A percentile compares a stretch with the other conserved stretches of the same genome.
Conservation (phyloP, 1,140 invertebrate species). For the Drosophila quadrilineata region DNA sequence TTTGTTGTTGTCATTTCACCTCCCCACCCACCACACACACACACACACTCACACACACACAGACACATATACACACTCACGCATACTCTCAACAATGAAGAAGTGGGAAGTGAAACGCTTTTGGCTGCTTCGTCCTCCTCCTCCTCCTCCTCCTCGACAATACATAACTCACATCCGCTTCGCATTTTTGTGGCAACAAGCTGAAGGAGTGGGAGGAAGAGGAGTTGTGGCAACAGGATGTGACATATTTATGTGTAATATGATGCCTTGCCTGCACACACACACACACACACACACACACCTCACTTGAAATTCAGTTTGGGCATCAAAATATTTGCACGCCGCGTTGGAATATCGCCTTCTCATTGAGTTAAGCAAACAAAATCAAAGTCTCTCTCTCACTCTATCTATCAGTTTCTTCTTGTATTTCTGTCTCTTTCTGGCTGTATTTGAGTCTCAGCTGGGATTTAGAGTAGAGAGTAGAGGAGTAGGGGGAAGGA, state of each 20-base stretch:
- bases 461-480: too few species aligned
- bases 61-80: not conserved
- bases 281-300: not conserved
- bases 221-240: conserved; percentile 5
- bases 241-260: conserved; percentile 37
- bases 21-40: not conserved
- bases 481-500: too few species aligned
- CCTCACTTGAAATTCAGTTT: conserved; percentile 15
- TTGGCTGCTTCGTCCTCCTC: conserved; percentile 37
- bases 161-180: conserved; percentile 64
- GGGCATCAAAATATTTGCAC: conserved; percentile 39
- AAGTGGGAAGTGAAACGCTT: conserved; percentile 46
- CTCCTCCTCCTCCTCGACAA: too few species aligned
- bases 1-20: conserved; percentile 35
- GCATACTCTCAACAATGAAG: not conserved
- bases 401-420: too few species aligned
- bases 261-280: conserved; percentile 7
- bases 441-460: too few species aligned
- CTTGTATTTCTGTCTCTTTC: too few species aligned
- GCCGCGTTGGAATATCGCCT: conserved; percentile 21
- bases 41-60: not conserved
- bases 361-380: conserved; percentile 50
- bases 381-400: conserved; percentile 33
- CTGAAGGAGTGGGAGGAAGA: conserved; percentile 9
- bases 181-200: conserved; percentile 42